Percentiles rank a stretch among this genome's conserved stretches.
Evolutionary conservation across 2,888 invertebrate species (phyloP).

Genomic region (Macropis europaea): DNA sequence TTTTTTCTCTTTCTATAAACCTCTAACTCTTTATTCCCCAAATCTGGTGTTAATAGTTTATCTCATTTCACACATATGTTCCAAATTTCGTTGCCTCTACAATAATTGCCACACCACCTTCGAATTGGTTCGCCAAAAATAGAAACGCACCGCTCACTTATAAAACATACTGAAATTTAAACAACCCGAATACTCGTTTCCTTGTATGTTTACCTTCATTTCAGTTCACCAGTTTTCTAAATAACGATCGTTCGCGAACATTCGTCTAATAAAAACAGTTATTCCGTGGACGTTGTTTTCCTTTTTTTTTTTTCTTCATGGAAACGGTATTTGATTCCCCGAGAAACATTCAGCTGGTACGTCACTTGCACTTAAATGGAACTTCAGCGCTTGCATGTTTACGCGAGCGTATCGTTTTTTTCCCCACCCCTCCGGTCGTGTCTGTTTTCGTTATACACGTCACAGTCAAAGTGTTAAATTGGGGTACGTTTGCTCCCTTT

Average conservation of each 20-base stretch:
- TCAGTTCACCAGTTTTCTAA: neutral
- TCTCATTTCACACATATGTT: no score
- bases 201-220: no score
- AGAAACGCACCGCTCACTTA: no score
- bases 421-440: constrained; percentile 5
- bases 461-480: constrained; percentile 60
- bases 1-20: no score
- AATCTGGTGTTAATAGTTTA: no score
- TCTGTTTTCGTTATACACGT: constrained; percentile 3
- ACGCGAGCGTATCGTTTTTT: constrained; percentile 1
- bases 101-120: no score
- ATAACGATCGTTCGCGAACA: neutral
- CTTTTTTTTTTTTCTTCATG: no score
- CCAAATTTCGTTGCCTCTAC: no score
- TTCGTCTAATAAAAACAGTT: neutral
- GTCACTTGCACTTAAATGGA: neutral
- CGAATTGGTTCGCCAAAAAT: no score
- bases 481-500: constrained; percentile 55
- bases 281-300: neutral
- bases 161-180: no score
- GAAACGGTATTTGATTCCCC: constrained; percentile 13
- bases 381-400: neutral
- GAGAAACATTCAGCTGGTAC: neutral
- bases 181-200: no score
- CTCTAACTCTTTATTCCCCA: no score